Base-by-base conservation (phyloP, 2,797 vertebrate species). In the Novumbra hubbsi region DNA sequence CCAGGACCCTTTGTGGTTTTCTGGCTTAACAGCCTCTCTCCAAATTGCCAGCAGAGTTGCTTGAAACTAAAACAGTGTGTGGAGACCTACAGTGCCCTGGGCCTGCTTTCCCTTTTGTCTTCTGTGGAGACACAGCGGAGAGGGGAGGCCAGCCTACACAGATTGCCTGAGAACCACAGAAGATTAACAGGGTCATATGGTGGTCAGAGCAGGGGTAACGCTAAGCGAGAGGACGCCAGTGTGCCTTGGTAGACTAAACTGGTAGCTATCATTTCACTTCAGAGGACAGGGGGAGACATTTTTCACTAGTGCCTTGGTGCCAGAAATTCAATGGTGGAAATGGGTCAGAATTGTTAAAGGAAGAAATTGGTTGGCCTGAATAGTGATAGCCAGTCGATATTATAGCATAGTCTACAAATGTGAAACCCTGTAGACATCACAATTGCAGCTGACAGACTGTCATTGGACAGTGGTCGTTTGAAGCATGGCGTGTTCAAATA, bases 121-220 rank as follows among this genome's bases (percentile, higher is more conserved):
- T 4, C 12, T 45, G 64, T 75, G 79, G 84, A 81, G 80, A 80
- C 72, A 84, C 82, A 82, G 34, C 8, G 34, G 80, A 83, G 84
- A 65, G 73, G 70, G 74, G 77, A 67, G 71, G 70, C 34, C 34
- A 27, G 52, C 15, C 84, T 85, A 80, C 45, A 86, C 82, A 84
- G 77, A 38, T 86, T 84, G 82, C 85, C 70, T 72, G 49, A 84
- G 85, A 80, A 83, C 69, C 28, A 70, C 28, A 1, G 72, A 87
- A 76, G 82, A 85, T 24, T 70, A 78, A 83, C 41, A 11, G 82
- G 91, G 91, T 93, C 81, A 80, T 88, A 70, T 73, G 74, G 80
- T 84, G 93, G 92, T 92, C 91, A 90, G 70, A 17, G 24, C 67
- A 21, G 86, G 81, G 84, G 83, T 85, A 84, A 75, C 88, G 81